Evolutionary conservation across 2,797 vertebrate genomes (phyloP).

Genomic region (Tadarida brasiliensis): DNA sequence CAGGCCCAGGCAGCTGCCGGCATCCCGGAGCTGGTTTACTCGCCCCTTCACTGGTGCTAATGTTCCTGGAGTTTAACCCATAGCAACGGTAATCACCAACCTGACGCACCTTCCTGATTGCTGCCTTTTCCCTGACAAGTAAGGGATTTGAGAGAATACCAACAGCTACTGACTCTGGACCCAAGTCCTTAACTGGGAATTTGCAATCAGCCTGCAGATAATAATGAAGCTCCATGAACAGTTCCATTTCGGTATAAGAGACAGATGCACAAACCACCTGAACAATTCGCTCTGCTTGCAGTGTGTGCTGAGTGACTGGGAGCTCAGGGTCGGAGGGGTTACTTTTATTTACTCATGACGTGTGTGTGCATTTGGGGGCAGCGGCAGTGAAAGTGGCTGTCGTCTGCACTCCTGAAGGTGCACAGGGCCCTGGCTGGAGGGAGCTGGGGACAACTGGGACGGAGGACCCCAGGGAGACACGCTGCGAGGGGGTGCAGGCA

Average conservation of each 20-base stretch:
- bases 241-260: not conserved
- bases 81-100: not conserved
- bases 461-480: not conserved
- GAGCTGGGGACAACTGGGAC: not conserved
- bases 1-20: not conserved
- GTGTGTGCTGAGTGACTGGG: not conserved
- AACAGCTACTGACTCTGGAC: not conserved
- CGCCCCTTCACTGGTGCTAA: not conserved
- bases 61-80: not conserved
- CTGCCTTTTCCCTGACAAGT: not conserved
- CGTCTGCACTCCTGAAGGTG: not conserved
- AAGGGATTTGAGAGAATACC: not conserved
- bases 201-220: not conserved
- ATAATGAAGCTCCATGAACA: not conserved
- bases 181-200: not conserved
- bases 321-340: not conserved
- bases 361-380: not conserved
- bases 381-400: not conserved
- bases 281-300: not conserved
- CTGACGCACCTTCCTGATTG: not conserved
- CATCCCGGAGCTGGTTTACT: not conserved
- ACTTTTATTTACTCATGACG: not conserved
- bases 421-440: not conserved
- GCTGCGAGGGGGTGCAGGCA: too few species aligned
- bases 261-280: not conserved